Evolutionary conservation across 2,888 invertebrate species (phyloP).

Genomic region (Pollenia griseotomentosa): DNA sequence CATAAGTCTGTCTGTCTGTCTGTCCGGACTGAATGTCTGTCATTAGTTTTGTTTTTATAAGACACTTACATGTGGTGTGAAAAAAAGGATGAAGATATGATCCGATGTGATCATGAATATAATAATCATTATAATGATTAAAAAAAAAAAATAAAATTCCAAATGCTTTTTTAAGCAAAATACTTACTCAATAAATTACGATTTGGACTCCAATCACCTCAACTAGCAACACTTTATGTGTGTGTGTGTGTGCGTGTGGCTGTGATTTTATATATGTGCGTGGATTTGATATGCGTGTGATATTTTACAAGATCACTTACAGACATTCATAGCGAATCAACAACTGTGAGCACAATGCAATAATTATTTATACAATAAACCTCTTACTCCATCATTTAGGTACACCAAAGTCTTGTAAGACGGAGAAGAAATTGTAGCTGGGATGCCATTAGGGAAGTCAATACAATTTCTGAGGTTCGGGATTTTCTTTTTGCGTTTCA

Average conservation of each 20-base stretch:
- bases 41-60: constrained; percentile 3
- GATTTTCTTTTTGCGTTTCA: too few relatives aligned
- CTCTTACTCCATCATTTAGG: constrained; percentile 1
- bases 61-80: constrained; percentile 2
- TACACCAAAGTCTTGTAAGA: not conserved
- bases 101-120: constrained; percentile 20
- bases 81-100: not conserved
- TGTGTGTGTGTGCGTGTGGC: not conserved
- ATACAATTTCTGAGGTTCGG: too few relatives aligned
- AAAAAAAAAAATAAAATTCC: constrained; percentile 47
- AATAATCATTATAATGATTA: not conserved
- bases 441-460: too few relatives aligned
- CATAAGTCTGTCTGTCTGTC: not conserved
- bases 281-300: constrained; percentile 69
- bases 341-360: constrained; percentile 28
- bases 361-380: constrained; percentile 17
- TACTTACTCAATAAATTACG: not conserved
- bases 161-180: constrained; percentile 41
- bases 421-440: not conserved
- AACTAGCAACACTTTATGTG: constrained; percentile 6
- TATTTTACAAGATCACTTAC: constrained; percentile 61
- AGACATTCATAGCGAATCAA: constrained; percentile 36
- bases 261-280: not conserved
- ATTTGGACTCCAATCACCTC: constrained; percentile 1
- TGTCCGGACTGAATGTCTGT: not conserved